phyloP scores from a whole-genome alignment of 2,113 vertebrate genomes.

The Montifringilla adamsi region DNA sequence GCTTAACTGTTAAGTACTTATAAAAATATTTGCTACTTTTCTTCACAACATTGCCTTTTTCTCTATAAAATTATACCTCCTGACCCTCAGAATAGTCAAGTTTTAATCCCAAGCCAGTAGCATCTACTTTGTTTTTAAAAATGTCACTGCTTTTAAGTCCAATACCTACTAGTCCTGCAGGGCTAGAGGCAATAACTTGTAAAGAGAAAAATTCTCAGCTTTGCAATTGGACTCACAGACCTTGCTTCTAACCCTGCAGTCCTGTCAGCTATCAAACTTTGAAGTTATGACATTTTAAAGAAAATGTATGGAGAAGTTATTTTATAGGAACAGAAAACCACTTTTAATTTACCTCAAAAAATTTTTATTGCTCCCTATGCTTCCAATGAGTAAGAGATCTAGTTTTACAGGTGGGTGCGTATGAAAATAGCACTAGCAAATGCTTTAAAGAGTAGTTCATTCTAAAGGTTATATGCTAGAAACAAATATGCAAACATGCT shows the following conservation, averaged over 20 bases:
- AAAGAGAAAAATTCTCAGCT: slow-evolving; percentile 2
- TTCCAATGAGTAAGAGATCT: neutral
- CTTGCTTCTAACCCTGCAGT: slow-evolving; percentile 6
- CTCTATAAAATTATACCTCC: neutral
- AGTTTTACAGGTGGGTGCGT: neutral
- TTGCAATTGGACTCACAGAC: slow-evolving; percentile 18
- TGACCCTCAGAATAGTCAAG: slow-evolving; percentile 8
- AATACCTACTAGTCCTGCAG: neutral
- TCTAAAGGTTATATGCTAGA: neutral
- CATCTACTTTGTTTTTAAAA: slow-evolving; percentile 22
- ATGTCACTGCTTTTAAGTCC: slow-evolving; percentile 35
- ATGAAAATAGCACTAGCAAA: slow-evolving; percentile 9
- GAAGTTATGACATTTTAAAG: slow-evolving; percentile 55
- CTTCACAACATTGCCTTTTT: neutral
- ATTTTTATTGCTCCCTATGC: neutral
- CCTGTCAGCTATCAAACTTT: slow-evolving; percentile 27
- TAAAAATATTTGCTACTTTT: neutral
- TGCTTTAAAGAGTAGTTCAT: neutral
- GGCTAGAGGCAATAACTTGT: slow-evolving; percentile 9
- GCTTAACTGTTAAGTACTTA: neutral
- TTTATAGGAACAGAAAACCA: neutral
- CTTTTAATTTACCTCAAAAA: neutral
- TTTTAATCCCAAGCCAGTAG: neutral
- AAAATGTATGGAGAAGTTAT: neutral
- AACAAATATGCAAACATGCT: neutral